Percentiles rank a stretch among this genome's conserved stretches.
Conservation (phyloP, 1,140 invertebrate genomes). For the Temnothorax curvispinosus region DNA sequence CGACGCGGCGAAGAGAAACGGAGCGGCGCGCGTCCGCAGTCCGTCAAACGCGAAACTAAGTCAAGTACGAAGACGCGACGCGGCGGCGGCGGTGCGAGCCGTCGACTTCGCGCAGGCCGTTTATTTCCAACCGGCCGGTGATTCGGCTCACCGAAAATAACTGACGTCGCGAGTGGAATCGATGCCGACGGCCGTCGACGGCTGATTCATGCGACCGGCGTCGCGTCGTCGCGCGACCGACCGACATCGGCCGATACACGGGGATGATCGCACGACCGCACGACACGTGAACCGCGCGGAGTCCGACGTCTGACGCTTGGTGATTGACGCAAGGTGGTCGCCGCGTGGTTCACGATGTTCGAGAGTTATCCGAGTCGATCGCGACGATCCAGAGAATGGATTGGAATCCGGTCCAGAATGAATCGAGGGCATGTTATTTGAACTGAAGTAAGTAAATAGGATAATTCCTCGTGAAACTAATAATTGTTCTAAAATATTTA, state of each 20-base stretch:
- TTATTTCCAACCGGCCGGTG: slow-evolving; percentile 79
- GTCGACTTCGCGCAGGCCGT: slow-evolving; percentile 76
- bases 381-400: neutral
- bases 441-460: neutral
- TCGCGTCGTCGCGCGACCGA: slow-evolving; percentile 53
- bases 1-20: neutral
- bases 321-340: slow-evolving; percentile 70
- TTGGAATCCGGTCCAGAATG: neutral
- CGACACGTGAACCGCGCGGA: neutral
- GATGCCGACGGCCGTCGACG: slow-evolving; percentile 51
- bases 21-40: slow-evolving; percentile 55
- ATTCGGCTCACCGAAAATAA: slow-evolving; percentile 82
- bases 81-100: neutral
- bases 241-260: slow-evolving; percentile 23
- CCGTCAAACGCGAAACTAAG: slow-evolving; percentile 78
- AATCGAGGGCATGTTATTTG: neutral
- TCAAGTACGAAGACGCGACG: slow-evolving; percentile 75
- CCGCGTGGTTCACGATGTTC: neutral
- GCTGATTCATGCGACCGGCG: slow-evolving; percentile 66
- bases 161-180: slow-evolving; percentile 62
- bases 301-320: neutral
- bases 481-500: neutral
- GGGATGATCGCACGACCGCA: neutral
- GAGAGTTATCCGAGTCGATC: neutral
- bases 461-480: neutral